Percentiles rank a stretch among this genome's conserved stretches.
Conservation (phyloP, 2,113 vertebrate genomes). For the cat (Felis catus) region F.catus_Fca126_mat1.0 CM031413.1:124577501-124578000, state of each 20-base stretch:
- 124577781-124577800: neutral
- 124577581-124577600: neutral
- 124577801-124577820: neutral
- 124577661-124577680: neutral
- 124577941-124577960: neutral
- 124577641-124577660: neutral
- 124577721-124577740: neutral
- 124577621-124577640: neutral
- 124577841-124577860: slow-evolving; percentile 47
- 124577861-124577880: slow-evolving; percentile 58
- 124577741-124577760: slow-evolving; percentile 4
- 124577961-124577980: neutral
- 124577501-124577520: neutral
- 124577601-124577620: neutral
- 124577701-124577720: neutral
- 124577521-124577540: neutral
- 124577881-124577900: slow-evolving; percentile 39
- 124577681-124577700: neutral
- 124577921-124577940: neutral
- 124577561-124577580: rapidly evolving
- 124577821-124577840: slow-evolving; percentile 43
- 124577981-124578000: neutral
- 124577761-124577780: slow-evolving; percentile 60
- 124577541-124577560: neutral
- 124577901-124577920: slow-evolving; percentile 48